Evolutionary conservation across 2,797 vertebrate species (phyloP).

Genomic region (Argyrosomus regius): DNA sequence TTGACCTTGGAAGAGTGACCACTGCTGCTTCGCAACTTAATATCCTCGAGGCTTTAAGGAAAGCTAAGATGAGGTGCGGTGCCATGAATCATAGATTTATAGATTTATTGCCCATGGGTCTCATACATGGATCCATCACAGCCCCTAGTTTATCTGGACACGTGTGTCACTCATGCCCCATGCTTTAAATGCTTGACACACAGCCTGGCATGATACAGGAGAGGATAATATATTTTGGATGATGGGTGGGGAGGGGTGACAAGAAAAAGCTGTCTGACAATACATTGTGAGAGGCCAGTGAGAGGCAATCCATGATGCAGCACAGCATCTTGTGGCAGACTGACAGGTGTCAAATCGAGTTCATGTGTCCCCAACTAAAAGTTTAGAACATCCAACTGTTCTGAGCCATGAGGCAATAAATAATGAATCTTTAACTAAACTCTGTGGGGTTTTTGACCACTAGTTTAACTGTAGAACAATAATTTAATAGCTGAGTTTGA

Average conservation of each 20-base stretch:
- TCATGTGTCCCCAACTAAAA: slow-evolving; percentile 10
- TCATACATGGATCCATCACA: slow-evolving; percentile 20
- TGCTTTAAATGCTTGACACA: slow-evolving; percentile 63
- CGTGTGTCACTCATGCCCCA: slow-evolving; percentile 45
- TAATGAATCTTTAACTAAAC: background rate
- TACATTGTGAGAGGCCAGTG: slow-evolving; percentile 25
- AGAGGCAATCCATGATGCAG: slow-evolving; percentile 31
- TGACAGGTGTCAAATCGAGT: slow-evolving; percentile 56
- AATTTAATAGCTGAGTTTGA: background rate
- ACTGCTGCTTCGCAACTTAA: slow-evolving; percentile 63
- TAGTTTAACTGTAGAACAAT: slow-evolving; percentile 1
- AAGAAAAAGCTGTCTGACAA: slow-evolving; percentile 35
- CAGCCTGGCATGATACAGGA: slow-evolving; percentile 46
- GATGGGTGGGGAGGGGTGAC: slow-evolving; percentile 12
- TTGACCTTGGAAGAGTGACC: slow-evolving; percentile 69
- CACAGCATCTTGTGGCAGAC: slow-evolving; percentile 33
- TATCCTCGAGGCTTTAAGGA: slow-evolving; percentile 53
- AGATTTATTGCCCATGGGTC: slow-evolving; percentile 65
- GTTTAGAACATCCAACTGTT: background rate
- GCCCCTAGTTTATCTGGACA: slow-evolving; percentile 57
- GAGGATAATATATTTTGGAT: slow-evolving; percentile 52
- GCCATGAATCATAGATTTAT: slow-evolving; percentile 43
- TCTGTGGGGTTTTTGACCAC: background rate
- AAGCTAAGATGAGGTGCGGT: slow-evolving; percentile 47
- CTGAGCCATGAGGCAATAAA: background rate